These are phyloP conservation scores for Apamea epomidion DNA, from an alignment of 2,888 invertebrate species.

Conservation along the genomic window DNA sequence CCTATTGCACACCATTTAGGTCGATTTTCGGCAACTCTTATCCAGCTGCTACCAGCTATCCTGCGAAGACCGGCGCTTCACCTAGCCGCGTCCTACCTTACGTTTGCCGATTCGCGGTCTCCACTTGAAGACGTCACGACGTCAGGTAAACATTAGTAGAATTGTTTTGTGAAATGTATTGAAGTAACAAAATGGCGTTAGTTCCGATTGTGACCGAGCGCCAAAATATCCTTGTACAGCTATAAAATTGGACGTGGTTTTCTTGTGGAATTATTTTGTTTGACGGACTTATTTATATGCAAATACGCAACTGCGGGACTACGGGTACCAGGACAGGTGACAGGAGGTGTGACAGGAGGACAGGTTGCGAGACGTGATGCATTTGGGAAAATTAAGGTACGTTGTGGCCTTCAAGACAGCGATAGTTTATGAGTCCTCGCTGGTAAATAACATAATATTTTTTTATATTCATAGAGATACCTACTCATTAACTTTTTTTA, in stretches of 20 bases:
- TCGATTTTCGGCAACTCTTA: too few species aligned
- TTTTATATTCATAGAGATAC: background rate
- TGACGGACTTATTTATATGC: constrained; percentile 20
- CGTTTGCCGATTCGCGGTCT: too few species aligned
- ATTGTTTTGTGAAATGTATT: background rate
- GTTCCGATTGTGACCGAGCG: too few species aligned
- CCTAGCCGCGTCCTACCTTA: too few species aligned
- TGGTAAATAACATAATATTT: background rate
- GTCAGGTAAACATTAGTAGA: background rate
- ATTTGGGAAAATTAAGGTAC: constrained; percentile 12
- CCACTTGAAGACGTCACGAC: too few species aligned
- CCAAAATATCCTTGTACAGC: background rate
- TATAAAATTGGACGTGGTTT: background rate
- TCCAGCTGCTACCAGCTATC: too few species aligned
- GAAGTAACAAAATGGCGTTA: too few species aligned
- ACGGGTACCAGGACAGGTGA: constrained; percentile 43
- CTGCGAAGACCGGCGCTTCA: too few species aligned
- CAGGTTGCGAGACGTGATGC: constrained; percentile 15
- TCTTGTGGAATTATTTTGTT: constrained; percentile 9
- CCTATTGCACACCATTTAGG: too few species aligned
- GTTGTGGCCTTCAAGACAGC: constrained; percentile 4
- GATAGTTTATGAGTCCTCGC: background rate
- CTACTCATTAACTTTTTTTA: too few species aligned
- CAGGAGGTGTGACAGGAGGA: constrained; percentile 24
- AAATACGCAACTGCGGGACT: constrained; percentile 15